phyloP scores from a whole-genome alignment of 2,797 vertebrate species.

The Halcyon chelicuti region DNA sequence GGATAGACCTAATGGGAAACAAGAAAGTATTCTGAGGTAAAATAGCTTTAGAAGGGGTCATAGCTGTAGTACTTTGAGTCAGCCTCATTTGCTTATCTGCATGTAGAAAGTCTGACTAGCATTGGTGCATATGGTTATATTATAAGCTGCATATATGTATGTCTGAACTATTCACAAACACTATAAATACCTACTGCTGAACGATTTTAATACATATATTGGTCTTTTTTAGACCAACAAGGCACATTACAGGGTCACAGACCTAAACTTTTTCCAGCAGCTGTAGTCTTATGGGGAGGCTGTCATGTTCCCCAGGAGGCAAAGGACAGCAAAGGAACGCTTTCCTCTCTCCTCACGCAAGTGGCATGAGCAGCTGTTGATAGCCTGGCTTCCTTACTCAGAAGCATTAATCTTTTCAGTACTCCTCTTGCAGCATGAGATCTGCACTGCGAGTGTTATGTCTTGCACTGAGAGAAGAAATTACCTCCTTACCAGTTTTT shows the following conservation, averaged over 20 bases:
- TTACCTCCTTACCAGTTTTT: not conserved
- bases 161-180: not conserved
- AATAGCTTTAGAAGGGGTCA: not conserved
- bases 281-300: not conserved
- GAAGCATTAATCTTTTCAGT: not conserved
- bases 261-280: not conserved
- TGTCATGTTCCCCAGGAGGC: not conserved
- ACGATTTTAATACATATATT: not conserved
- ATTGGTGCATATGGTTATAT: not conserved
- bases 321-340: not conserved
- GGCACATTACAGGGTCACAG: not conserved
- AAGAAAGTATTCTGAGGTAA: not conserved
- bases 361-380: not conserved
- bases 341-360: not conserved
- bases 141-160: not conserved
- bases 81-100: not conserved
- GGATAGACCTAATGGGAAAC: not conserved
- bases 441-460: not conserved
- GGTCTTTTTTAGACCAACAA: not conserved
- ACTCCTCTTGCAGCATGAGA: not conserved
- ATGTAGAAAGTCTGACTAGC: not conserved
- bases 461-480: not conserved
- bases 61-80: not conserved
- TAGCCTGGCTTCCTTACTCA: not conserved
- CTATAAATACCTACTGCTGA: not conserved